phyloP scores from a whole-genome alignment of 2,888 invertebrate species.

The Ganaspis brasiliensis region DNA sequence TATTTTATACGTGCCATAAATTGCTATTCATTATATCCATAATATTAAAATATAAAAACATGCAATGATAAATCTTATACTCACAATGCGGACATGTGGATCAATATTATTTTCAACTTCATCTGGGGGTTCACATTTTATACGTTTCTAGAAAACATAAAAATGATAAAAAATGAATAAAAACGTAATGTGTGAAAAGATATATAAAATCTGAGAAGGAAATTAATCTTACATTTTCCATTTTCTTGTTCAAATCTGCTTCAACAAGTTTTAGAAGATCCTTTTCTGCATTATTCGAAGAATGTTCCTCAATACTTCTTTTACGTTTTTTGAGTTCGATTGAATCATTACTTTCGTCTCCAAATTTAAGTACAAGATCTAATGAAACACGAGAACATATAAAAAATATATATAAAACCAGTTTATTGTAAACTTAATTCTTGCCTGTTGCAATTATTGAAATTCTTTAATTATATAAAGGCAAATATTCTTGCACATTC shows the following conservation, averaged over 20 bases:
- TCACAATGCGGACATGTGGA: background rate
- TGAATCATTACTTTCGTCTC: slow-evolving; percentile 90
- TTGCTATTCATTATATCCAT: background rate
- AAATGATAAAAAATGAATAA: background rate
- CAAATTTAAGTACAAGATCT: slow-evolving; percentile 84
- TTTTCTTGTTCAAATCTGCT: slow-evolving; percentile 98
- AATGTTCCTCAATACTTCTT: slow-evolving; percentile 94
- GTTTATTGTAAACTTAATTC: no score
- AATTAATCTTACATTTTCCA: slow-evolving; percentile 86
- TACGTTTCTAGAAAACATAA: slow-evolving; percentile 13
- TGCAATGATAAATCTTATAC: background rate
- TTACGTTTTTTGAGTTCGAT: slow-evolving; percentile 85
- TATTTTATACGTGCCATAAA: background rate
- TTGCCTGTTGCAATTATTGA: no score
- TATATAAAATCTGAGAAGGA: background rate
- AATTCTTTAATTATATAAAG: background rate
- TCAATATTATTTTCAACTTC: background rate
- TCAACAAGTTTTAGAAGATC: slow-evolving; percentile 97
- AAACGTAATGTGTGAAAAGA: no score
- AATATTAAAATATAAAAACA: background rate
- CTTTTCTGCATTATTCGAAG: slow-evolving; percentile 95
- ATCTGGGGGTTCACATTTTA: background rate
- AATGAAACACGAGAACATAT: background rate
- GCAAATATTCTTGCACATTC: background rate
- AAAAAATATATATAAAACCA: background rate